Evolutionary conservation across 2,888 invertebrate genomes (phyloP).

Genomic region (Pachycephus smyrnensis): DNA sequence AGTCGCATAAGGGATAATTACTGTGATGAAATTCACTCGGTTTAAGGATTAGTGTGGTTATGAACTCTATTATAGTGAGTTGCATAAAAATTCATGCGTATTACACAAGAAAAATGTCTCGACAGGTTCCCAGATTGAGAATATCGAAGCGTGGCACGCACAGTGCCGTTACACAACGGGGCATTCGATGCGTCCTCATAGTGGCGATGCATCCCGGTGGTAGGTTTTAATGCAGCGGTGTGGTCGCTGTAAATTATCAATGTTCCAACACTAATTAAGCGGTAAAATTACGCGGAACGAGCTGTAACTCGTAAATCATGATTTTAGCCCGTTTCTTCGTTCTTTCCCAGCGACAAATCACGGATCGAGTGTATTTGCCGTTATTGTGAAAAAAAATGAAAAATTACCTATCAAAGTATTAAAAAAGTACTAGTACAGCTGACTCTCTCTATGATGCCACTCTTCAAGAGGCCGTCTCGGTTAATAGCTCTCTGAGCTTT

Average conservation of each 20-base stretch:
- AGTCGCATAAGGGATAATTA: neutral
- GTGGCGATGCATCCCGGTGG: slow-evolving; percentile 1
- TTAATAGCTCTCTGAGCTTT: no score
- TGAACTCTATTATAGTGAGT: neutral
- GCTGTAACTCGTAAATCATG: neutral
- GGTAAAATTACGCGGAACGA: neutral
- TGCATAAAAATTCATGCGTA: neutral
- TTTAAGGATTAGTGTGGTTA: neutral
- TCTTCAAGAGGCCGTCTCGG: no score
- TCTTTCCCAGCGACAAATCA: neutral
- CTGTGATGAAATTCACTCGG: neutral
- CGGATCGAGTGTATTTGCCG: neutral
- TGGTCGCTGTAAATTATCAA: slow-evolving; percentile 5
- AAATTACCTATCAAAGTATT: neutral
- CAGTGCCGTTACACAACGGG: slow-evolving; percentile 50
- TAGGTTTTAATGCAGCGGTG: neutral
- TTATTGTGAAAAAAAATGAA: neutral
- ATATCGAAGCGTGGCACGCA: slow-evolving; percentile 37
- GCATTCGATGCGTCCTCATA: slow-evolving; percentile 31
- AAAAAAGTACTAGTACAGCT: neutral
- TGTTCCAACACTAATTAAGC: neutral
- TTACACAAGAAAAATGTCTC: neutral
- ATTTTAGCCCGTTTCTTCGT: neutral
- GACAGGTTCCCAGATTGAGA: slow-evolving; percentile 19
- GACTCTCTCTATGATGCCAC: no score